A percentile compares a stretch with the other conserved stretches of the same genome.
These are phyloP conservation scores for Sesamia nonagrioides DNA, from an alignment of 1,140 invertebrate genomes.

Conservation along the genomic window DNA sequence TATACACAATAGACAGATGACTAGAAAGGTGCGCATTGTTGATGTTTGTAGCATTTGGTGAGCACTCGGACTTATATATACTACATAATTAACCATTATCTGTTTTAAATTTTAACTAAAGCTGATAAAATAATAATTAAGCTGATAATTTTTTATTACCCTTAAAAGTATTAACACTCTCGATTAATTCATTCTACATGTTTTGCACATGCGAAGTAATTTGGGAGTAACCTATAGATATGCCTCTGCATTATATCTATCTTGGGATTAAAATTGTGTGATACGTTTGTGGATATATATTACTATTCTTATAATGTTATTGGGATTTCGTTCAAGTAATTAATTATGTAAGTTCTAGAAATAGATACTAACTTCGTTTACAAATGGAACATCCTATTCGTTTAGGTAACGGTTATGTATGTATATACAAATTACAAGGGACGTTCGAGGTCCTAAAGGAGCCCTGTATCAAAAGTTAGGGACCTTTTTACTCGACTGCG, in stretches of 20 bases:
- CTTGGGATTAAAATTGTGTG: slow-evolving; percentile 9
- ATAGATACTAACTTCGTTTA: not conserved
- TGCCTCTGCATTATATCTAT: not conserved
- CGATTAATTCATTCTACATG: slow-evolving; percentile 11
- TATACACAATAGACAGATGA: slow-evolving; percentile 48
- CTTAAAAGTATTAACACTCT: slow-evolving; percentile 35
- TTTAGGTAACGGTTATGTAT: too few species aligned
- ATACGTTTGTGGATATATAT: not conserved
- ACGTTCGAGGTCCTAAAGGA: too few species aligned
- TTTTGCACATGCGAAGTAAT: not conserved
- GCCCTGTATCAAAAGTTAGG: too few species aligned
- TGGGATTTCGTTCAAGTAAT: too few species aligned
- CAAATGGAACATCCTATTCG: too few species aligned
- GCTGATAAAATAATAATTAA: slow-evolving; percentile 17
- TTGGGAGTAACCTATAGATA: not conserved
- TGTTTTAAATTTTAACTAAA: slow-evolving; percentile 8
- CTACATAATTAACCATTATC: slow-evolving; percentile 8
- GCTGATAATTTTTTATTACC: slow-evolving; percentile 49
- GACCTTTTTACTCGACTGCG: too few species aligned
- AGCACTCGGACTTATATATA: not conserved
- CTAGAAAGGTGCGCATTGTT: slow-evolving; percentile 56
- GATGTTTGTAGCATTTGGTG: not conserved
- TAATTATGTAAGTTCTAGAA: not conserved
- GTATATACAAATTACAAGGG: too few species aligned
- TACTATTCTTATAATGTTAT: not conserved